Conservation (phyloP, 2,888 invertebrate species). For the Pandemis heparana region DNA sequence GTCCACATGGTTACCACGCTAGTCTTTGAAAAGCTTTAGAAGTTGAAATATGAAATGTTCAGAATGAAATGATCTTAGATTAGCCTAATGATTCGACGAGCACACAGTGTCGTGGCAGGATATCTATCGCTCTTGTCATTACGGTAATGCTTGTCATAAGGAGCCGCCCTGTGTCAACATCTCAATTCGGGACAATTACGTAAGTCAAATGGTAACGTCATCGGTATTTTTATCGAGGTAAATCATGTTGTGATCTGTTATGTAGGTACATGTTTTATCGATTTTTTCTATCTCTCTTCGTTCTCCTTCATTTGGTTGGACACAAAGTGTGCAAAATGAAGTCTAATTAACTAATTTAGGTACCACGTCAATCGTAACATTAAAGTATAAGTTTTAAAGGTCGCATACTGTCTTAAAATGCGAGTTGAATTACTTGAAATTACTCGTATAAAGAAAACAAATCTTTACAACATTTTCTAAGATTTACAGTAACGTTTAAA, state of each 20-base stretch:
- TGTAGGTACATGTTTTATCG: no score
- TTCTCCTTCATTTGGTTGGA: neutral
- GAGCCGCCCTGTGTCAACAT: conserved; percentile 15
- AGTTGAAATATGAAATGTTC: no score
- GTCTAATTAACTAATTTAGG: neutral
- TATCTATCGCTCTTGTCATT: conserved; percentile 7
- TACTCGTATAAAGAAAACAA: no score
- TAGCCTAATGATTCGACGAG: conserved; percentile 5
- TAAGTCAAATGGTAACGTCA: neutral
- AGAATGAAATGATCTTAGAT: neutral
- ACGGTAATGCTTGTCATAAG: conserved; percentile 16
- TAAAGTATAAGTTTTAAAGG: neutral
- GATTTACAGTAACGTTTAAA: neutral
- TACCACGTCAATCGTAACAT: no score
- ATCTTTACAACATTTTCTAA: no score
- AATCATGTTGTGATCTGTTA: neutral
- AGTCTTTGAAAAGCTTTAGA: no score
- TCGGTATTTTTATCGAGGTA: neutral
- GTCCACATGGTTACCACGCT: no score
- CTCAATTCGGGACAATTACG: conserved; percentile 1
- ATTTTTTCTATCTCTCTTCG: neutral
- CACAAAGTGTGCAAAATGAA: neutral
- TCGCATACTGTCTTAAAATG: no score
- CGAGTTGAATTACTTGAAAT: neutral
- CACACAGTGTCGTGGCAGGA: neutral